A percentile compares a stretch with the other conserved stretches of the same genome.
Conservation (phyloP, 2,888 invertebrate species). For the Caenorhabditis angaria region DNA sequence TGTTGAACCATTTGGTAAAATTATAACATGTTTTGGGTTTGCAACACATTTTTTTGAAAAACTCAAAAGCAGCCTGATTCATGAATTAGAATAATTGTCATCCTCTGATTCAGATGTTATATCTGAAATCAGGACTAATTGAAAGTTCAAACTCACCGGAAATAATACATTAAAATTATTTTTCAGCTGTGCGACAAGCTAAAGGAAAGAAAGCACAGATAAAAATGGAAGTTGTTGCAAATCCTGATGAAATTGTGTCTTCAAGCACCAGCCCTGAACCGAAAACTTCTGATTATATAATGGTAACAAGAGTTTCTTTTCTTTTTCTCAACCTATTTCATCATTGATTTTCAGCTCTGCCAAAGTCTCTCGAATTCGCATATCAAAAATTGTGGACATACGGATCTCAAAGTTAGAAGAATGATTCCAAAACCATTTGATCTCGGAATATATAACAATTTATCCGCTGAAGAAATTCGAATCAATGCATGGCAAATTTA, state of each 20-base stretch:
- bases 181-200: conserved; percentile 28
- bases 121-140: too few relatives aligned
- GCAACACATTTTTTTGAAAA: too few relatives aligned
- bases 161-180: background rate
- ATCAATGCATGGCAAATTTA: conserved; percentile 36
- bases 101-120: background rate
- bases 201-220: conserved; percentile 5
- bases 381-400: conserved; percentile 1
- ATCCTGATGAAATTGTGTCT: conserved; percentile 10
- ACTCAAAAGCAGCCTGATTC: too few relatives aligned
- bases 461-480: background rate
- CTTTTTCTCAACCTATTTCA: background rate
- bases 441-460: conserved; percentile 7
- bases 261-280: conserved; percentile 9
- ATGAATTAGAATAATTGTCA: background rate
- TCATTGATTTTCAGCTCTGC: background rate
- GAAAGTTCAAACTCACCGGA: background rate
- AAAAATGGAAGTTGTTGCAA: background rate
- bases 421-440: conserved; percentile 15
- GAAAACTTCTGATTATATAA: background rate
- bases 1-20: too few relatives aligned
- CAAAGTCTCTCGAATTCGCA: background rate
- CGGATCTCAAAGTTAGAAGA: conserved; percentile 7
- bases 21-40: too few relatives aligned
- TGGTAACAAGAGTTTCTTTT: conserved; percentile 1